phyloP scores from a whole-genome alignment of 2,888 invertebrate genomes.

The Celastrina argiolus region DNA sequence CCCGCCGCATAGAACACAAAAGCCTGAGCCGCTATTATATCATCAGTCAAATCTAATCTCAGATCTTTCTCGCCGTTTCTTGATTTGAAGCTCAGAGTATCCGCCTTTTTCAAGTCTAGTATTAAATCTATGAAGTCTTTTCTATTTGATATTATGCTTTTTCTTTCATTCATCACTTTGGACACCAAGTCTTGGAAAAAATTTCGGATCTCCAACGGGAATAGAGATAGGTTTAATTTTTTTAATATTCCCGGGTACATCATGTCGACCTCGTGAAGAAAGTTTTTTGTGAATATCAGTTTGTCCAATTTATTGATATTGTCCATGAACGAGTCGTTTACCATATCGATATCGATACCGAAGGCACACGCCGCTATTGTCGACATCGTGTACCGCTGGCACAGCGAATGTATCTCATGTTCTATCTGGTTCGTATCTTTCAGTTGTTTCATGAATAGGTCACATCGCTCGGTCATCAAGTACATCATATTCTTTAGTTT shows the following conservation, averaged over 20 bases:
- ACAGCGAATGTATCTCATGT: slow-evolving; percentile 38
- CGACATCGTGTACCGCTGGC: slow-evolving; percentile 44
- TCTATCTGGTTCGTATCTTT: slow-evolving; percentile 33
- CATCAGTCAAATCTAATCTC: slow-evolving; percentile 45
- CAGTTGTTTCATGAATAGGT: slow-evolving; percentile 39
- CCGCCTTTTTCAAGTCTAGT: slow-evolving; percentile 39
- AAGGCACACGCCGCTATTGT: slow-evolving; percentile 41
- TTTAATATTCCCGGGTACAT: slow-evolving; percentile 48
- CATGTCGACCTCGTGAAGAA: slow-evolving; percentile 43
- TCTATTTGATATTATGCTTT: slow-evolving; percentile 41
- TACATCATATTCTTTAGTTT: slow-evolving; percentile 54
- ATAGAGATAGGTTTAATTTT: slow-evolving; percentile 38
- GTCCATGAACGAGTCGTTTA: slow-evolving; percentile 9
- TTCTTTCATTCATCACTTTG: slow-evolving; percentile 44
- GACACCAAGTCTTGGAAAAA: slow-evolving; percentile 37
- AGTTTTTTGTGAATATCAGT: slow-evolving; percentile 27
- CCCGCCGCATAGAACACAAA: slow-evolving; percentile 64
- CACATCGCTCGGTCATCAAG: slow-evolving; percentile 42
- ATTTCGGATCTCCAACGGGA: slow-evolving; percentile 36
- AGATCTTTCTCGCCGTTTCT: slow-evolving; percentile 29
- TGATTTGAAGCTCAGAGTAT: slow-evolving; percentile 1
- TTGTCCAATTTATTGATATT: slow-evolving; percentile 37
- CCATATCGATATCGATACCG: slow-evolving; percentile 43
- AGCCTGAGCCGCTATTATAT: slow-evolving; percentile 54
- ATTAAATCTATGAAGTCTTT: slow-evolving; percentile 54